phyloP scores from a whole-genome alignment of 1,140 invertebrate genomes.

The Eubasilissa regina region DNA sequence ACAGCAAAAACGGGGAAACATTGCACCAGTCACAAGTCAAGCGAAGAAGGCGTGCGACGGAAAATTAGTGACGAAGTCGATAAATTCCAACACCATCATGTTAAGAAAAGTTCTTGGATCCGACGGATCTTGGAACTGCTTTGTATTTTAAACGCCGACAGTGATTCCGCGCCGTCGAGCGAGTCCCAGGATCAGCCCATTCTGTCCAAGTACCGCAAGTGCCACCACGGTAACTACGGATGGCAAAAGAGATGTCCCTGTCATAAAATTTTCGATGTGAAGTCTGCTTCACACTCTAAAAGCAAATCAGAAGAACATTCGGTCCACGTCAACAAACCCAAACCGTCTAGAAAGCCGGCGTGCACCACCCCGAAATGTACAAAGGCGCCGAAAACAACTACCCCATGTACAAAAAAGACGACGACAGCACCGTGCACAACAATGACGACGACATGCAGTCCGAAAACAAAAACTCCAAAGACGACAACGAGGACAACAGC shows the following conservation, averaged over 20 bases:
- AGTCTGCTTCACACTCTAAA: neutral
- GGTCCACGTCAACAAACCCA: too few species aligned
- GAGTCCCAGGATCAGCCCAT: neutral
- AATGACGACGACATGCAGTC: too few species aligned
- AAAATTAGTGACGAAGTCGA: neutral
- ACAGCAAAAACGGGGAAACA: neutral
- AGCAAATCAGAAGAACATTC: neutral
- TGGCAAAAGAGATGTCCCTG: neutral
- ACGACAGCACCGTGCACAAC: too few species aligned
- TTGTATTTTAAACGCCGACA: neutral
- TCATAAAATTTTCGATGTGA: neutral
- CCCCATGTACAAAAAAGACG: too few species aligned
- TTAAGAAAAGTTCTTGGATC: neutral
- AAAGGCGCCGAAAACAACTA: too few species aligned
- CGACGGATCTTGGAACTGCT: neutral
- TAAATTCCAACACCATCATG: neutral
- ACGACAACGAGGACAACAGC: too few species aligned
- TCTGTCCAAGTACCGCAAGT: conserved; percentile 10
- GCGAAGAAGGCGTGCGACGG: neutral
- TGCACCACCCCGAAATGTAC: too few species aligned
- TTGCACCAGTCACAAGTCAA: neutral
- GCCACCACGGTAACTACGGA: neutral
- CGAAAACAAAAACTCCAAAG: too few species aligned
- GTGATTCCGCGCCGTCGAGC: neutral
- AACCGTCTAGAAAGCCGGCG: too few species aligned